Evolutionary conservation across 2,888 invertebrate genomes (phyloP), one percentile per base, ranked within the genome.

Genomic region (Lucinisca nassula): DNA sequence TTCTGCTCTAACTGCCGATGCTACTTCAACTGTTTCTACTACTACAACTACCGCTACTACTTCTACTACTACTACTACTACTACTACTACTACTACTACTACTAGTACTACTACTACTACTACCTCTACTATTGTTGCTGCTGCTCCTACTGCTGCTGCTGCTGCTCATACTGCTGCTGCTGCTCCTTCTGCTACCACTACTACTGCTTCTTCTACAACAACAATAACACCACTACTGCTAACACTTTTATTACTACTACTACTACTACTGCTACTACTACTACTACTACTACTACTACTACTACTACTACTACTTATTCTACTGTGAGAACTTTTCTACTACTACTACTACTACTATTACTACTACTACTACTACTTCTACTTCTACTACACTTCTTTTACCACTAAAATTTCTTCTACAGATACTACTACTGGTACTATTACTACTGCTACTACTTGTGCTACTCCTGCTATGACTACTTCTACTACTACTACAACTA

Each of bases 261-360:
- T 72, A 72, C 72, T 72, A 72, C 72, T 72, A 72, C 72, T 72
- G 27, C 35, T 30, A 72, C 72, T 72, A 72, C 72, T 72, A 35
- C 72, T 35, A 72, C 30, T 32, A 35, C 37, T 35, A 30, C 72
- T 32, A 72, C 72, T 35, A 35, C 30, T 58, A 58, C 58, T 58
- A 27, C 58, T 58, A 58, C 58, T 58, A 58, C 58, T 58, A 58
- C 58, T 58, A 58, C 58, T 58, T 14, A 12, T 32, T 10, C 72
- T n/a, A 72, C 72, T 72, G 6, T 30, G 21, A 14, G 8, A 12
- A 6, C n/a, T 6, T 10, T 72, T 12, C 72, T 72, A 72, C 35
- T 72, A 72, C 72, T 72, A 72, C 72, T 72, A 35, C 72, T 72
- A 72, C 72, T 72, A 72, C 72, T 72, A 72, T 30, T 72, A 72